A percentile compares a stretch with the other conserved stretches of the same genome.
phyloP scores from a whole-genome alignment of 2,113 vertebrate species.

The Platysternon megacephalum region DNA sequence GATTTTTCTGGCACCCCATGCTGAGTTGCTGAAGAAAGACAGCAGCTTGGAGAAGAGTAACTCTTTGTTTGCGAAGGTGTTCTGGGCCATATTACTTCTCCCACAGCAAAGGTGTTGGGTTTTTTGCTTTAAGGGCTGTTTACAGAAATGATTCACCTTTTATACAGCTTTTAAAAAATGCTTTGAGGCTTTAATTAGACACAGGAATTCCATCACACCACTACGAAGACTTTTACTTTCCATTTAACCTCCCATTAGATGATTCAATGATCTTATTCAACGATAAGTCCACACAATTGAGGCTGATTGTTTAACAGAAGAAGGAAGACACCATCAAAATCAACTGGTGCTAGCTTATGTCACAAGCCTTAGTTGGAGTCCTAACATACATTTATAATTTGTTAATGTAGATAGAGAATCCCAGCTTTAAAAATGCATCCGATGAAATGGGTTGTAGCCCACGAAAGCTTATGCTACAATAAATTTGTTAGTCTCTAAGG shows the following conservation, averaged over 20 bases:
- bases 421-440: not conserved
- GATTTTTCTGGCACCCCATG: conserved; percentile 73
- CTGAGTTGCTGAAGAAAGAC: conserved; percentile 65
- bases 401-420: not conserved
- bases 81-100: conserved; percentile 40
- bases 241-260: conserved; percentile 20
- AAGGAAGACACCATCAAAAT: not conserved
- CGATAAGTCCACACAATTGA: not conserved
- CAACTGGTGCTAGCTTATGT: not conserved
- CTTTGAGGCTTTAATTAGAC: conserved; percentile 63
- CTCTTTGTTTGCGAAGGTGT: conserved; percentile 71
- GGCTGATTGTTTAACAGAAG: not conserved
- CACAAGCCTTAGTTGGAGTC: conserved; percentile 14
- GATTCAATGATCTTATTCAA: not conserved
- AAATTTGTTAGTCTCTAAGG: too few species aligned
- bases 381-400: not conserved
- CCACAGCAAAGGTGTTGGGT: conserved; percentile 65
- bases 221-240: conserved; percentile 57
- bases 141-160: conserved; percentile 69
- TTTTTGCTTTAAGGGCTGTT: conserved; percentile 60
- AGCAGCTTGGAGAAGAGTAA: conserved; percentile 12
- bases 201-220: conserved; percentile 4
- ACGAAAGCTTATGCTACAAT: too few species aligned
- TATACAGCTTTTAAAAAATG: conserved; percentile 70
- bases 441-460: too few species aligned